Conservation (phyloP, 2,888 invertebrate genomes). For the Yponomeuta malinellus region DNA sequence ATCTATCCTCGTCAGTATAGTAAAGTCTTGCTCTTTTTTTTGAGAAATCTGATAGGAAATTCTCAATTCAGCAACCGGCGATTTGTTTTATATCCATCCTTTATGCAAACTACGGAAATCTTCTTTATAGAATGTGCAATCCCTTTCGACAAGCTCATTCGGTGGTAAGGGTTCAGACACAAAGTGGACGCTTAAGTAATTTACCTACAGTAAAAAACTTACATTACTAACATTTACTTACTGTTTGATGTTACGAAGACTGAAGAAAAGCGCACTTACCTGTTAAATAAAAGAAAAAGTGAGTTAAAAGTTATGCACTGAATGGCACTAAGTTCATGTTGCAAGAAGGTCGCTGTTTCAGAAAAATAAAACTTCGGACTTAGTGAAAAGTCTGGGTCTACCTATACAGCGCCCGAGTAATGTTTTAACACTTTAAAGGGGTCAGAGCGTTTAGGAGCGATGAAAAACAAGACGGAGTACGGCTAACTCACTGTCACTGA, state of each 20-base stretch:
- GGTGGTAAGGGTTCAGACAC: neutral
- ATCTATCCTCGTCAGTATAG: no score
- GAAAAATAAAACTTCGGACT: neutral
- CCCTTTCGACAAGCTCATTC: neutral
- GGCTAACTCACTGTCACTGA: slow-evolving; percentile 30
- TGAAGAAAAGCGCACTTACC: neutral
- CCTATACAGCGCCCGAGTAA: neutral
- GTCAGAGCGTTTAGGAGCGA: neutral
- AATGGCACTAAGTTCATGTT: neutral
- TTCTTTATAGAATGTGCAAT: slow-evolving; percentile 19
- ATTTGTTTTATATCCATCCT: no score
- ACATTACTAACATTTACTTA: slow-evolving; percentile 1
- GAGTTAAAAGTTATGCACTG: neutral
- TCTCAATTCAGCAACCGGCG: no score
- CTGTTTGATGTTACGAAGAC: neutral
- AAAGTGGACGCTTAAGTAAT: neutral
- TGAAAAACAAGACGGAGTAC: slow-evolving; percentile 22
- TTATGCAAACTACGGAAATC: no score
- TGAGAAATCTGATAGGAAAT: no score
- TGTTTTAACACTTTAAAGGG: slow-evolving; percentile 21
- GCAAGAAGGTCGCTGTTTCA: neutral
- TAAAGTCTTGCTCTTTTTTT: no score
- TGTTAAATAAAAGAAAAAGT: neutral
- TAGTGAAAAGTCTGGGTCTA: neutral
- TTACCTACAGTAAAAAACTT: no score